These are phyloP conservation scores for Sycobia sp. DNA, from an alignment of 1,140 invertebrate species.

Conservation along the genomic window DNA sequence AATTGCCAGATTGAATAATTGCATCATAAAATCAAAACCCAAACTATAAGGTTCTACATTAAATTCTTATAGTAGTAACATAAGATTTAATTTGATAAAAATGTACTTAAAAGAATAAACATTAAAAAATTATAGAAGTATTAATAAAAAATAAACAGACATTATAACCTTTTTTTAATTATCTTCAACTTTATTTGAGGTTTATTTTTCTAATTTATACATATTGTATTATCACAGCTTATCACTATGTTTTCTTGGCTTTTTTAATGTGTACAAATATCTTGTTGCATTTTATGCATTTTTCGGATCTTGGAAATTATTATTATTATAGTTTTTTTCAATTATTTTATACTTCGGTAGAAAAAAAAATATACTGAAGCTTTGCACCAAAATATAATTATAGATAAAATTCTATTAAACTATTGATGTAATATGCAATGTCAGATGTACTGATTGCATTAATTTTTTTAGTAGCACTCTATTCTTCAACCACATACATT, in stretches of 20 bases:
- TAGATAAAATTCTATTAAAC: conserved; percentile 13
- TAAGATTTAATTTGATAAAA: too few species aligned
- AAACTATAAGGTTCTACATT: too few species aligned
- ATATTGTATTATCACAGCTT: conserved; percentile 56
- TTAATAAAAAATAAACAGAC: too few species aligned
- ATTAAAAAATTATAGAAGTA: too few species aligned
- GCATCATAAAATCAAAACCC: too few species aligned
- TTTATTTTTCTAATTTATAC: conserved; percentile 42
- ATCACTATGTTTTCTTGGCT: conserved; percentile 45
- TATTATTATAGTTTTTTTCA: background rate
- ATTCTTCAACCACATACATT: background rate
- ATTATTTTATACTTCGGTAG: background rate
- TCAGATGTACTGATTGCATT: background rate
- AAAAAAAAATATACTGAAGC: conserved; percentile 7
- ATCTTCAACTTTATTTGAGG: conserved; percentile 40
- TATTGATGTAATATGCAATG: background rate
- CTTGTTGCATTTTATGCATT: conserved; percentile 20
- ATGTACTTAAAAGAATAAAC: too few species aligned
- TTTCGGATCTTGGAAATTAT: conserved; percentile 3
- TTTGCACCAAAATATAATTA: conserved; percentile 4
- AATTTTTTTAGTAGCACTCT: background rate
- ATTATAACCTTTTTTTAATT: too few species aligned
- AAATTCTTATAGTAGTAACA: too few species aligned
- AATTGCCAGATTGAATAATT: too few species aligned
- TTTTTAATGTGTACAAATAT: conserved; percentile 22